phyloP scores from a whole-genome alignment of 2,888 invertebrate genomes.

The Fragum whitleyi region DNA sequence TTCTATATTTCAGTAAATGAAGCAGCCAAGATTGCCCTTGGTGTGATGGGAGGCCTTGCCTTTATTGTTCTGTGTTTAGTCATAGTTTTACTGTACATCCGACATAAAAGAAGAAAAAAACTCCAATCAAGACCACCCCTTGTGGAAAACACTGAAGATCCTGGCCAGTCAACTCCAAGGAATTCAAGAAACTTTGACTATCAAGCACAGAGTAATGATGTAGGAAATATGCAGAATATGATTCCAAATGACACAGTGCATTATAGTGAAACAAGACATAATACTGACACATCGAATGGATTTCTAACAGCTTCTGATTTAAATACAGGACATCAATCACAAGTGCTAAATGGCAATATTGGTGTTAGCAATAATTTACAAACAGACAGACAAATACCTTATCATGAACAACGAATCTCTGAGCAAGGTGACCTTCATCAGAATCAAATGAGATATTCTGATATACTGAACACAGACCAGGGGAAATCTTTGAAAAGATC shows the following conservation, averaged over 20 bases:
- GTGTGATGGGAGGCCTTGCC: constrained; percentile 55
- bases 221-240: background rate
- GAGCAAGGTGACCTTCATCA: background rate
- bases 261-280: background rate
- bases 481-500: constrained; percentile 29
- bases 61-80: constrained; percentile 39
- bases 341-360: background rate
- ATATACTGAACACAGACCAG: constrained; percentile 12
- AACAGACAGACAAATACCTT: background rate
- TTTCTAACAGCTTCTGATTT: background rate
- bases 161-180: constrained; percentile 30
- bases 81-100: constrained; percentile 39
- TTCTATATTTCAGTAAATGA: constrained; percentile 54
- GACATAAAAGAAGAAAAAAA: constrained; percentile 34
- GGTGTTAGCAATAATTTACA: background rate
- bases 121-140: constrained; percentile 14
- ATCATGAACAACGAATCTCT: background rate
- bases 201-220: background rate
- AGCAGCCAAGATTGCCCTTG: constrained; percentile 59
- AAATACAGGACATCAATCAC: background rate
- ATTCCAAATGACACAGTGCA: background rate
- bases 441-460: constrained; percentile 40
- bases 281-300: background rate
- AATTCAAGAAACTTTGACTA: constrained; percentile 19
- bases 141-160: constrained; percentile 27